Percentiles rank a stretch among this genome's conserved stretches.
Evolutionary conservation across 2,888 invertebrate species (phyloP).

Genomic region (Patella pellucida): DNA sequence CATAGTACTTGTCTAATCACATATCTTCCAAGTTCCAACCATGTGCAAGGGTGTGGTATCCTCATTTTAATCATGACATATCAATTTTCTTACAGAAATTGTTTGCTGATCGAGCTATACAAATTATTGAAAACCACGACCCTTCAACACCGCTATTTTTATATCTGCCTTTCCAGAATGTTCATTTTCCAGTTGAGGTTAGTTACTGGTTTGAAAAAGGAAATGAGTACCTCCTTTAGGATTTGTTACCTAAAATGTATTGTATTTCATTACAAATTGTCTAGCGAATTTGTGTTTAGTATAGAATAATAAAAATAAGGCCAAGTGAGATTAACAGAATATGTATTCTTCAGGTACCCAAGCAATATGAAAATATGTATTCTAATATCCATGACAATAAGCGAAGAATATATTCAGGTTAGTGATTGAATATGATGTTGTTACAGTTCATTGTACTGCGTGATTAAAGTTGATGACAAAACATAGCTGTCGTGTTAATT

Average conservation of each 20-base stretch:
- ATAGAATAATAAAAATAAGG: neutral
- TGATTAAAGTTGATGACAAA: no score
- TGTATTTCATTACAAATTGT: no score
- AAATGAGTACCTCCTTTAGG: no score
- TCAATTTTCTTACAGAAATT: neutral
- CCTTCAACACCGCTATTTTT: neutral
- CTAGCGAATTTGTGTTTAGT: no score
- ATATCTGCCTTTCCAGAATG: neutral
- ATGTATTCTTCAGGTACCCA: conserved; percentile 37
- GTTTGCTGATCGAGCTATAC: neutral
- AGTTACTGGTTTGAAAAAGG: neutral
- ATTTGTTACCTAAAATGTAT: no score
- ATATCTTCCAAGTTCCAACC: no score
- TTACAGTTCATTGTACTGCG: no score
- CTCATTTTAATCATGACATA: no score
- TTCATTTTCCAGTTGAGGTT: neutral
- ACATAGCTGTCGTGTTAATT: no score
- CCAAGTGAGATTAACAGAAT: neutral
- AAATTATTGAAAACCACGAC: neutral
- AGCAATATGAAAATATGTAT: conserved; percentile 39
- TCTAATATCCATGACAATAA: conserved; percentile 36
- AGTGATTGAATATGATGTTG: neutral
- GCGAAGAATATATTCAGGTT: conserved; percentile 45
- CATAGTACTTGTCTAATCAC: no score
- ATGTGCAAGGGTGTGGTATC: no score